Base-by-base conservation (phyloP, 2,113 vertebrate genomes). In the Sterrhoptilus dennistouni region DNA sequence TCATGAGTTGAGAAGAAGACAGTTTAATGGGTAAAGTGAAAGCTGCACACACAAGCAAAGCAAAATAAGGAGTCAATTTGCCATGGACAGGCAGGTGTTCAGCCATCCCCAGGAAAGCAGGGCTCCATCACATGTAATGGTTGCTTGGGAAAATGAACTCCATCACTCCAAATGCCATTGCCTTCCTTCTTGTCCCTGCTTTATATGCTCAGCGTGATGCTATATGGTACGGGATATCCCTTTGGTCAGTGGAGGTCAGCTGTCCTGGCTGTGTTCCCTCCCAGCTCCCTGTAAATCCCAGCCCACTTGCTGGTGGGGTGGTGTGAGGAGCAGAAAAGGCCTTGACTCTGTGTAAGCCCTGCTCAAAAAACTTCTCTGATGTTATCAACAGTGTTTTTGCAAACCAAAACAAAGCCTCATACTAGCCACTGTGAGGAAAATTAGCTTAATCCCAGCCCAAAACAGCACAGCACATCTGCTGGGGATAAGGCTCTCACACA, bases 131-230 rank as follows among this genome's bases (percentile, higher is more conserved):
- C 5, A 5, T 33, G 14, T 36, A 33, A 4, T 65, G 22, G 5
- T 4, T 81, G 19, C 14, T n/a, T 33, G 27, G 77, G 15, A 44
- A 59, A 36, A 33, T 5, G 5, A 65, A 20, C 4, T 25, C 22
- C 36, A 33, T 59, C 12, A 11, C 23, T 44, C 22, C 44, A 74
- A 66, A 52, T 44, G 28, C 18, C 36, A n/a, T 72, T 0, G 0
- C 28, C 12, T 74, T 28, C 27, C 5, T 44, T 24, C 18, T 38
- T 74, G 44, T 8, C 36, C 18, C 22, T 89, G 36, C 18, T 89
- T 59, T 66, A 20, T 28, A 23, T 28, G 27, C 68, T 74, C 31
- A 65, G 44, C 12, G 21, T 27, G 59, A 23, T 42, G 33, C 44
- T 8, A 4, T 12, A 33, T 23, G 15, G 27, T 20, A 3, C 11